These are phyloP conservation scores for Brachystomella parvula DNA, from an alignment of 1,140 invertebrate genomes.

Conservation along the genomic window DNA sequence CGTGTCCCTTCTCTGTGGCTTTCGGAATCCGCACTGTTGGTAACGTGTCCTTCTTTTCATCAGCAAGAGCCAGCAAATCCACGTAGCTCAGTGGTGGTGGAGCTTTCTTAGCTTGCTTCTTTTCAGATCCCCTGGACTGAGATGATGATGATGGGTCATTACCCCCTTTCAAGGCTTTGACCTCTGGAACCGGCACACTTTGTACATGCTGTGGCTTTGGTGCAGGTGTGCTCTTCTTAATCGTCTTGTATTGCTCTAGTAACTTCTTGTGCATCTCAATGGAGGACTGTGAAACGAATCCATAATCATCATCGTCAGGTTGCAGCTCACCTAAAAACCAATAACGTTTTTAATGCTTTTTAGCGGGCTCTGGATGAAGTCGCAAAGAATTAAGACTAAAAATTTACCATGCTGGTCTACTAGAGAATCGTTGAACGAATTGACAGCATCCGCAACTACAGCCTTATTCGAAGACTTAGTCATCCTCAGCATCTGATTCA, in stretches of 20 bases:
- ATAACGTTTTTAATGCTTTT: background rate
- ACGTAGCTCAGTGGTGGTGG: conserved; percentile 54
- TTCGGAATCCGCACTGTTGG: conserved; percentile 48
- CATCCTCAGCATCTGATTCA: conserved; percentile 60
- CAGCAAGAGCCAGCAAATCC: conserved; percentile 62
- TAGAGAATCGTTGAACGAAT: conserved; percentile 64
- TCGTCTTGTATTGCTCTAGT: conserved; percentile 68
- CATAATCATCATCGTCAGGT: conserved; percentile 82
- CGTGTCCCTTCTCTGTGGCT: conserved; percentile 46
- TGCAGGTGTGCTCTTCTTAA: conserved; percentile 48
- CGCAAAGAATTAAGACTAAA: background rate
- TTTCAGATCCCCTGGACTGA: conserved; percentile 41
- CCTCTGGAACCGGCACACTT: conserved; percentile 34
- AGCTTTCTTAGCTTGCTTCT: conserved; percentile 49
- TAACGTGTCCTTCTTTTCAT: conserved; percentile 70
- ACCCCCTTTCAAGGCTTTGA: conserved; percentile 3
- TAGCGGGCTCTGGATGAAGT: background rate
- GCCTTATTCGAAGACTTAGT: conserved; percentile 83
- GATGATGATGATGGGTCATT: background rate
- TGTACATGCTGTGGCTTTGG: background rate
- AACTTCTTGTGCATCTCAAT: conserved; percentile 70
- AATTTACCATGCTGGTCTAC: conserved; percentile 49
- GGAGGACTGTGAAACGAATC: conserved; percentile 73
- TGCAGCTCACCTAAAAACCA: conserved; percentile 55
- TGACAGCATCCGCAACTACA: conserved; percentile 69